Percentiles rank a stretch among this genome's conserved stretches.
Conservation (phyloP, 37 sponge, comb jelly and placozoan species). For the Diacarnus erythraeanus region DNA sequence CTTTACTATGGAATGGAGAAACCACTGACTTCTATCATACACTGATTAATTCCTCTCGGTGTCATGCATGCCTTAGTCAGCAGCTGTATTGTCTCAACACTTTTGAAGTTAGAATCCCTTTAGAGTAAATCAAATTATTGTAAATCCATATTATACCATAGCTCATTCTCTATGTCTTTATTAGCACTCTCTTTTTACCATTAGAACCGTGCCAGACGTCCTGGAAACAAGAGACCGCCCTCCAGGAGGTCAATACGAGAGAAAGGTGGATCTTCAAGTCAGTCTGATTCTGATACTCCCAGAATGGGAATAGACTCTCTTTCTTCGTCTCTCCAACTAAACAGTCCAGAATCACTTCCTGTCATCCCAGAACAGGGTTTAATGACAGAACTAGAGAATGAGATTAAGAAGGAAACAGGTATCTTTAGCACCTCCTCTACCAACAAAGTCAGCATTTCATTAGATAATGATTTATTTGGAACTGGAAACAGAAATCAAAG, state of each 20-base stretch:
- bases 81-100: too few relatives aligned
- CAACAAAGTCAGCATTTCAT: not conserved
- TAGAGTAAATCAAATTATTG: too few relatives aligned
- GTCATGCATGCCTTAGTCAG: too few relatives aligned
- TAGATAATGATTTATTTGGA: conserved; percentile 35
- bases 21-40: too few relatives aligned
- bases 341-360: not conserved
- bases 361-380: not conserved
- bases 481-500: not conserved
- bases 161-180: too few relatives aligned
- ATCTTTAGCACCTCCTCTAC: conserved; percentile 1
- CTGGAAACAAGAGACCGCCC: conserved; percentile 32
- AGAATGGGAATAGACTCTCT: not conserved
- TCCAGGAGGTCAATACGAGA: conserved; percentile 12
- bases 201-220: conserved; percentile 24
- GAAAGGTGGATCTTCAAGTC: conserved; percentile 1
- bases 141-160: too few relatives aligned
- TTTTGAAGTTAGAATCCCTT: too few relatives aligned
- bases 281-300: not conserved
- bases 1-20: too few relatives aligned
- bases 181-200: too few relatives aligned
- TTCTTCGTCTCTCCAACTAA: not conserved
- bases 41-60: too few relatives aligned
- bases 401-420: conserved; percentile 25
- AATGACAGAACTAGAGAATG: conserved; percentile 16